Evolutionary conservation across 2,888 invertebrate genomes (phyloP).

Genomic region (Scaptomyza parva): DNA sequence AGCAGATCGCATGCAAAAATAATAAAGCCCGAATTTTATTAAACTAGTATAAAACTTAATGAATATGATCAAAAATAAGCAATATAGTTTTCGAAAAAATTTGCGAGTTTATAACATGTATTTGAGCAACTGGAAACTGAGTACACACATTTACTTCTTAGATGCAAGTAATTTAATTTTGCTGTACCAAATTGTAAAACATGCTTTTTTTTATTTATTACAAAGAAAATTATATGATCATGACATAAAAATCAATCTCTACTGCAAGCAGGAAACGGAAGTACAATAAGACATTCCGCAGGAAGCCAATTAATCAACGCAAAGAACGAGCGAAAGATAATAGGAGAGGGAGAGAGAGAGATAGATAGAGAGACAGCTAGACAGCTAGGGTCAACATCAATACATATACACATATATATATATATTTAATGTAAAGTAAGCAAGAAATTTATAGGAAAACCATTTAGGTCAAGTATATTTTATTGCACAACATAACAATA

Average conservation of each 20-base stretch:
- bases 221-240: conserved; percentile 30
- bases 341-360: conserved; percentile 23
- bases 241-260: conserved; percentile 28
- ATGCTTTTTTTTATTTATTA: conserved; percentile 37
- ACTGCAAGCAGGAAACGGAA: conserved; percentile 47
- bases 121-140: conserved; percentile 58
- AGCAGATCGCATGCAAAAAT: conserved; percentile 61
- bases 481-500: conserved; percentile 16
- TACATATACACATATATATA: conserved; percentile 9
- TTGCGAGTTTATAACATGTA: conserved; percentile 2
- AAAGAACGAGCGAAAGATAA: conserved; percentile 14
- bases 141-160: conserved; percentile 76
- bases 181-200: conserved; percentile 5
- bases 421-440: conserved; percentile 32
- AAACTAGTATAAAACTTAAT: conserved; percentile 13
- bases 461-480: conserved; percentile 44
- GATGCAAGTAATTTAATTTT: conserved; percentile 40
- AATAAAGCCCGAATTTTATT: conserved; percentile 13
- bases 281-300: conserved; percentile 21
- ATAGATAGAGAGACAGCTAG: conserved; percentile 25
- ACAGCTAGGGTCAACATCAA: conserved; percentile 34
- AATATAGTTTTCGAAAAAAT: conserved; percentile 4
- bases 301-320: conserved; percentile 28
- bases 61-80: conserved; percentile 1
- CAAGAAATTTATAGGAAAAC: conserved; percentile 45